phyloP scores from a whole-genome alignment of 1,140 invertebrate species.

The Phortica variegata region DNA sequence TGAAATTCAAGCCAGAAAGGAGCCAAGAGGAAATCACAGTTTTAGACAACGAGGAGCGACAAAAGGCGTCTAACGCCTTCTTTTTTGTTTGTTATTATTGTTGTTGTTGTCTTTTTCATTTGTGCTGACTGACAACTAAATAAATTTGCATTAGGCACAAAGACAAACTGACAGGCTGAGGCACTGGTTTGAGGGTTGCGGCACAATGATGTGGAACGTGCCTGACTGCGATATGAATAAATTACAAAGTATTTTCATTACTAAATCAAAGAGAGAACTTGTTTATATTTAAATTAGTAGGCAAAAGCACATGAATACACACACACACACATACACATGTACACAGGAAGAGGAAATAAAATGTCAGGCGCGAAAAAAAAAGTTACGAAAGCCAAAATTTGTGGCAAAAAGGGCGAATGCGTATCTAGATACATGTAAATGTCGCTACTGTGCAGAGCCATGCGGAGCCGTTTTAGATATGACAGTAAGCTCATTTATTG shows the following conservation, averaged over 20 bases:
- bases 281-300: conserved; percentile 52
- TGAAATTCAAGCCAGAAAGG: conserved; percentile 9
- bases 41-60: conserved; percentile 39
- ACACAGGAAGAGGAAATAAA: no score
- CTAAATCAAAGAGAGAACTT: conserved; percentile 37
- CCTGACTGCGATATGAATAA: conserved; percentile 30
- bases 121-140: conserved; percentile 35
- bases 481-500: no score
- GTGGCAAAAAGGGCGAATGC: no score
- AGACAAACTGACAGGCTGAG: neutral
- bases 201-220: neutral
- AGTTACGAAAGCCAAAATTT: no score
- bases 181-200: conserved; percentile 3
- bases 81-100: no score
- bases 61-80: conserved; percentile 43
- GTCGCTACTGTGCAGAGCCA: no score
- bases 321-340: neutral
- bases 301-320: conserved; percentile 29
- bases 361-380: no score
- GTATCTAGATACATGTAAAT: no score
- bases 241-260: conserved; percentile 37
- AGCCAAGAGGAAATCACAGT: conserved; percentile 30
- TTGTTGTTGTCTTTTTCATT: no score
- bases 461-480: no score
- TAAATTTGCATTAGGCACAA: conserved; percentile 43